Conservation (phyloP, 1,140 invertebrate genomes). For the Mizuhopecten yessoensis region DNA sequence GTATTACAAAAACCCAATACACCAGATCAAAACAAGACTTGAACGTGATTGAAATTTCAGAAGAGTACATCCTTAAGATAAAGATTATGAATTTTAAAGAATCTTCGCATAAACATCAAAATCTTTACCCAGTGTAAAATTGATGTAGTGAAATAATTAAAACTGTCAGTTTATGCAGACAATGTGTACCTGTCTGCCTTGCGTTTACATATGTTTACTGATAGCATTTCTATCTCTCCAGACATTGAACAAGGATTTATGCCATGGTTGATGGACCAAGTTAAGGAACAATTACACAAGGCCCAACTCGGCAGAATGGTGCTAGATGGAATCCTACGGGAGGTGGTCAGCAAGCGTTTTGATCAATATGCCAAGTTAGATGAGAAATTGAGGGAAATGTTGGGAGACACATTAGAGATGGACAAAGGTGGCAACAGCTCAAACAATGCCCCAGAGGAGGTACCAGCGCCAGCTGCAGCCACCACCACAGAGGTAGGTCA, state of each 20-base stretch:
- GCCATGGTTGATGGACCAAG: slow-evolving; percentile 94
- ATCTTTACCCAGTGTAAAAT: too few species aligned
- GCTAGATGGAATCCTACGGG: slow-evolving; percentile 86
- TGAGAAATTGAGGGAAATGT: slow-evolving; percentile 45
- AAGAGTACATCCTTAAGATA: too few species aligned
- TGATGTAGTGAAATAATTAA: too few species aligned
- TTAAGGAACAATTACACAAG: slow-evolving; percentile 90
- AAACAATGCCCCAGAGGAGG: slow-evolving; percentile 56
- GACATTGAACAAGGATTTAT: slow-evolving; percentile 90
- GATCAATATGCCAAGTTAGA: slow-evolving; percentile 72
- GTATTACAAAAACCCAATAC: too few species aligned
- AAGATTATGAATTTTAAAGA: too few species aligned
- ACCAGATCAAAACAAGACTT: too few species aligned
- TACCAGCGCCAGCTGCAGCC: slow-evolving; percentile 64
- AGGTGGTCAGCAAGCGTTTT: slow-evolving; percentile 77
- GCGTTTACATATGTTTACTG: neutral
- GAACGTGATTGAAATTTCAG: too few species aligned
- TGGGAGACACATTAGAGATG: neutral
- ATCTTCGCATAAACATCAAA: too few species aligned
- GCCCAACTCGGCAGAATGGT: slow-evolving; percentile 91
- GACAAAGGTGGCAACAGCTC: slow-evolving; percentile 41
- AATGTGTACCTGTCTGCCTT: too few species aligned
- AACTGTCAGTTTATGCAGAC: too few species aligned
- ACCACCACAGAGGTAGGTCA: slow-evolving; percentile 67
- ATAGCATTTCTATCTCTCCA: slow-evolving; percentile 65